Conservation (phyloP, 1,140 invertebrate species). For the Nautilus pompilius region DNA sequence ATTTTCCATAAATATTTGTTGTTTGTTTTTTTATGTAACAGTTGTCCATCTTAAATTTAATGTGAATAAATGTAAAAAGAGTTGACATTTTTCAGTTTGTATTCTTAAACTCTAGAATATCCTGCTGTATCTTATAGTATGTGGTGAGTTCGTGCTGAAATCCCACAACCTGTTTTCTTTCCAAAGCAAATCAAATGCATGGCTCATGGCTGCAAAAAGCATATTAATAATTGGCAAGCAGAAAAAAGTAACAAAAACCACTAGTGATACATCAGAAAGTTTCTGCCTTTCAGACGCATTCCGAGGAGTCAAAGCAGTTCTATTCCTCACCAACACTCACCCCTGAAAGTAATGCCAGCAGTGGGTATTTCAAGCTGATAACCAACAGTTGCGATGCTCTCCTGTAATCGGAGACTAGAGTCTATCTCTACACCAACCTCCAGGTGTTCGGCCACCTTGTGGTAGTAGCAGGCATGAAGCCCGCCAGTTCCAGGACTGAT, state of each 20-base stretch:
- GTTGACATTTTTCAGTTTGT: too few species aligned
- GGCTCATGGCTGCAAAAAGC: background rate
- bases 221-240: background rate
- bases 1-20: too few species aligned
- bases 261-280: background rate
- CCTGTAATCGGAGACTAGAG: slow-evolving; percentile 68
- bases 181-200: too few species aligned
- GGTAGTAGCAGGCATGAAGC: slow-evolving; percentile 89
- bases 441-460: slow-evolving; percentile 88
- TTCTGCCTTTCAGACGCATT: background rate
- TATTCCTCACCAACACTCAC: slow-evolving; percentile 56
- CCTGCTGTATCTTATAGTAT: too few species aligned
- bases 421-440: slow-evolving; percentile 67
- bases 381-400: slow-evolving; percentile 87
- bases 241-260: background rate
- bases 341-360: slow-evolving; percentile 89
- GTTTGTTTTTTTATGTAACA: too few species aligned
- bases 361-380: slow-evolving; percentile 97
- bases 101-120: too few species aligned
- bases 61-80: too few species aligned
- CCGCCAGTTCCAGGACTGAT: slow-evolving; percentile 72
- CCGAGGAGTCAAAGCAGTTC: background rate
- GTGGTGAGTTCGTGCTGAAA: too few species aligned
- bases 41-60: too few species aligned
- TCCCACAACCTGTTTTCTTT: too few species aligned